Evolutionary conservation across 2,797 vertebrate species (phyloP).

Genomic region (Hippocampus kuda): DNA sequence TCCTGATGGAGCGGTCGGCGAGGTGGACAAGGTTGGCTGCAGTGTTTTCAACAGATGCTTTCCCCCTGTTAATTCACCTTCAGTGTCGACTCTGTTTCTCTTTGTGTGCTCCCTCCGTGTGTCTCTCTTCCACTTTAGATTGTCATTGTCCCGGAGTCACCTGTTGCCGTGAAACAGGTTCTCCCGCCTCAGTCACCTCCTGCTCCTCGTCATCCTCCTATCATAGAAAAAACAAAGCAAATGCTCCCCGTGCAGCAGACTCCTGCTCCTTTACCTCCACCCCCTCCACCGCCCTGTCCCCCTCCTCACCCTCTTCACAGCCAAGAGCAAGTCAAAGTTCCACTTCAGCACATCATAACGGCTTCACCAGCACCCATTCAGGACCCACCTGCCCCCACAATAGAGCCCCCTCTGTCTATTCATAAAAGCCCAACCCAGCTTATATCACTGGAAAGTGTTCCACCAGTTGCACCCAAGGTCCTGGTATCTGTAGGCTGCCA

Average conservation of each 20-base stretch:
- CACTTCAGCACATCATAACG: slow-evolving; percentile 38
- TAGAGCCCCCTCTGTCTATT: slow-evolving; percentile 43
- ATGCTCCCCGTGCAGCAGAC: slow-evolving; percentile 32
- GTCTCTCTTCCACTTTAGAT: slow-evolving; percentile 62
- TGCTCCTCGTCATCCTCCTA: slow-evolving; percentile 22
- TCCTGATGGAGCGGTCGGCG: slow-evolving; percentile 58
- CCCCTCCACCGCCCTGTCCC: slow-evolving; percentile 30
- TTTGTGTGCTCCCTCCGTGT: slow-evolving; percentile 23
- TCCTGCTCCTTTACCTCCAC: slow-evolving; percentile 50
- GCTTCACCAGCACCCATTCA: slow-evolving; percentile 32
- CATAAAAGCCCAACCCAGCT: slow-evolving; percentile 35
- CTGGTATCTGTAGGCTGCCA: slow-evolving; percentile 83
- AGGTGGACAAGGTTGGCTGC: slow-evolving; percentile 84
- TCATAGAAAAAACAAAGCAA: slow-evolving; percentile 64
- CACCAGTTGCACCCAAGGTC: slow-evolving; percentile 50
- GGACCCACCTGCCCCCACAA: slow-evolving; percentile 36
- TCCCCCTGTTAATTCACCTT: slow-evolving; percentile 6
- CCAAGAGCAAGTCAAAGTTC: slow-evolving; percentile 30
- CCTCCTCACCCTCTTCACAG: slow-evolving; percentile 24
- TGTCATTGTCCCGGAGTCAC: slow-evolving; percentile 74
- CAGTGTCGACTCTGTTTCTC: slow-evolving; percentile 19
- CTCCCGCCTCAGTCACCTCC: slow-evolving; percentile 45
- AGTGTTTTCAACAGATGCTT: slow-evolving; percentile 16
- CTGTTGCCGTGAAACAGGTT: slow-evolving; percentile 69
- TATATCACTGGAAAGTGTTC: slow-evolving; percentile 49